A percentile compares a stretch with the other conserved stretches of the same genome.
phyloP scores from a whole-genome alignment of 2,888 invertebrate genomes.

The Nemotelus pantherinus region DNA sequence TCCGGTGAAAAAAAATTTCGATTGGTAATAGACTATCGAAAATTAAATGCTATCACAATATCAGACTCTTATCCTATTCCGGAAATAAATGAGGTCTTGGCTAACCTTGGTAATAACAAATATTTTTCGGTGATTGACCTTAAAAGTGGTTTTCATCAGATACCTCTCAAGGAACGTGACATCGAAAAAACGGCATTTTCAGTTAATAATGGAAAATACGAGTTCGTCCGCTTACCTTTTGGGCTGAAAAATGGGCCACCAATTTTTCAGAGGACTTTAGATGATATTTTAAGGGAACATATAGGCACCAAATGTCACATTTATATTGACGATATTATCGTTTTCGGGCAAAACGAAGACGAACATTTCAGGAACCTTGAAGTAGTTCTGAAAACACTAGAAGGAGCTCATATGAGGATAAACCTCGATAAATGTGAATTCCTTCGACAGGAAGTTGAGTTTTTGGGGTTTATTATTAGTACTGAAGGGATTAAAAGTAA shows the following conservation, averaged over 20 bases:
- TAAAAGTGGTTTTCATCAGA: not conserved
- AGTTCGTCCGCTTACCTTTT: not conserved
- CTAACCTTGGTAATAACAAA: no score
- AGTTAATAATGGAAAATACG: constrained; percentile 10
- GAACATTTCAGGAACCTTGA: not conserved
- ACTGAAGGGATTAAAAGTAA: not conserved
- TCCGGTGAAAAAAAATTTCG: not conserved
- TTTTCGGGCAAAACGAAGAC: constrained; percentile 5
- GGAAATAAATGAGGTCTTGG: no score
- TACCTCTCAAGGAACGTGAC: not conserved
- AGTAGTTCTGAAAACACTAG: not conserved
- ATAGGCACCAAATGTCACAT: not conserved
- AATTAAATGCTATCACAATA: no score
- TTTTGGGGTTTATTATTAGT: not conserved
- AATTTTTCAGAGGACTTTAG: not conserved
- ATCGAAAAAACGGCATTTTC: constrained; percentile 14
- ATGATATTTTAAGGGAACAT: not conserved
- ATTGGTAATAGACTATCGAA: not conserved
- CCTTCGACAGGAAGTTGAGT: not conserved
- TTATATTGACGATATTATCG: not conserved
- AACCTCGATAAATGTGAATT: not conserved
- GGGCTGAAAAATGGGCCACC: not conserved
- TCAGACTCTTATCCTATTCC: no score
- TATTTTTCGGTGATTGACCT: not conserved
- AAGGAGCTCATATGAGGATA: not conserved